Conservation (phyloP, 2,113 vertebrate genomes). For the Trematocara unimaculatum region DNA sequence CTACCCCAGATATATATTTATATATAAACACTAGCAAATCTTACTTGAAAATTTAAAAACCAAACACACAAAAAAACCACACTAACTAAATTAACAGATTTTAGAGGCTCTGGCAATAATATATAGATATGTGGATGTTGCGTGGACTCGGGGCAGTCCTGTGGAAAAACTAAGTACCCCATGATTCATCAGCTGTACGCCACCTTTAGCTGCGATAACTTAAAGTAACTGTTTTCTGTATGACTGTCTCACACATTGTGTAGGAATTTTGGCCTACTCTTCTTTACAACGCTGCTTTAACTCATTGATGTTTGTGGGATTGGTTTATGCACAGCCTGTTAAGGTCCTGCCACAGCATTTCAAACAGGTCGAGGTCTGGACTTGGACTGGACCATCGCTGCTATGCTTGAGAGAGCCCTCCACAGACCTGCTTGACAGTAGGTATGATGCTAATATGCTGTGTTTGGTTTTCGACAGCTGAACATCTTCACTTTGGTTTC, state of each 20-base stretch:
- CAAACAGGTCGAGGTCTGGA: background rate
- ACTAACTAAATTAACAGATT: background rate
- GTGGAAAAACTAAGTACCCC: background rate
- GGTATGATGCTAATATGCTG: background rate
- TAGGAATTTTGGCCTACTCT: rapidly evolving
- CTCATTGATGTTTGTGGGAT: background rate
- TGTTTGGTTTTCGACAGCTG: background rate
- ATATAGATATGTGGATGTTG: background rate
- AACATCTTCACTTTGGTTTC: background rate
- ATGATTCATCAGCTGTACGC: background rate
- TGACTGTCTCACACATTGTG: background rate
- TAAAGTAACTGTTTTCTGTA: background rate
- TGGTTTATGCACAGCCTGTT: background rate
- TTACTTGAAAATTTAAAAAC: background rate
- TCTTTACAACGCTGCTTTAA: background rate
- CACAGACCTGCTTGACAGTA: background rate
- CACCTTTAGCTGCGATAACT: background rate
- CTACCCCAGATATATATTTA: rapidly evolving
- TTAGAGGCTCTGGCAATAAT: background rate
- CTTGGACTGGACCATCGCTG: background rate
- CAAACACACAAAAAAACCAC: background rate
- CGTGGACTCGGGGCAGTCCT: background rate
- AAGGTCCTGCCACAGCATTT: background rate
- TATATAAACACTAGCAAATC: background rate
- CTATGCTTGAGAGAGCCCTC: background rate